Evolutionary conservation across 2,888 invertebrate species (phyloP), one percentile per base, ranked within the genome.

Genomic region (Phragmatobia fuliginosa): DNA sequence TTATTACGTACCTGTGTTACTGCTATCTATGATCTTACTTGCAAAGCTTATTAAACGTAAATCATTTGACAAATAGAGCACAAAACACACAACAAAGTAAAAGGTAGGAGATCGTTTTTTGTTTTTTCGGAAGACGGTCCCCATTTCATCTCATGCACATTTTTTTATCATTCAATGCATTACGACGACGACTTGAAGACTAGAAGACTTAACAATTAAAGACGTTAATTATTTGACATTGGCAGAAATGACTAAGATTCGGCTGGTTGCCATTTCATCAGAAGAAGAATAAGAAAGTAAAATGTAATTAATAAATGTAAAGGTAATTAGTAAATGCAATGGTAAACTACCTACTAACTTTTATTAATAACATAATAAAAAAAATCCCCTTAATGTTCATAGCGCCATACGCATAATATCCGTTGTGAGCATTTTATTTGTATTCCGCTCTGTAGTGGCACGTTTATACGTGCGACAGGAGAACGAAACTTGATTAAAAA

Each of bases 401-500:
- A 28, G 56, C 56, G 28, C 16, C 28, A 71, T 72, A 65, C 71
- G 78, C 76, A 78, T 74, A 77, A 77, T 79, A 81, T 84, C 73
- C 71, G 83, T 77, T 82, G 72, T 81, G 79, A 66, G 73, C 72
- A 41, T 73, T 80, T 80, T 86, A 84, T 91, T 91, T 88, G 85
- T 89, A 88, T 87, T 87, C 81, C 78, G 80, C 82, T 81, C 77
- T 80, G 76, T 81, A 78, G 85, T 88, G 85, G 85, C 84, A 28
- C 28, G 82, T 79, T n/a, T 86, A 88, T 84, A 80, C 86, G 86
- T 86, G 86, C 89, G 90, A 91, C 90, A 89, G 73, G 79, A 81
- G 76, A 77, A 76, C 83, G 89, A 87, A 85, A 84, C 87, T 81
- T 82, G 52, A 28, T 87, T 90, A 88, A 88, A 91, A 91, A 93